Evolutionary conservation across 2,888 invertebrate genomes (phyloP).

Genomic region (Ormyrus thymus): DNA sequence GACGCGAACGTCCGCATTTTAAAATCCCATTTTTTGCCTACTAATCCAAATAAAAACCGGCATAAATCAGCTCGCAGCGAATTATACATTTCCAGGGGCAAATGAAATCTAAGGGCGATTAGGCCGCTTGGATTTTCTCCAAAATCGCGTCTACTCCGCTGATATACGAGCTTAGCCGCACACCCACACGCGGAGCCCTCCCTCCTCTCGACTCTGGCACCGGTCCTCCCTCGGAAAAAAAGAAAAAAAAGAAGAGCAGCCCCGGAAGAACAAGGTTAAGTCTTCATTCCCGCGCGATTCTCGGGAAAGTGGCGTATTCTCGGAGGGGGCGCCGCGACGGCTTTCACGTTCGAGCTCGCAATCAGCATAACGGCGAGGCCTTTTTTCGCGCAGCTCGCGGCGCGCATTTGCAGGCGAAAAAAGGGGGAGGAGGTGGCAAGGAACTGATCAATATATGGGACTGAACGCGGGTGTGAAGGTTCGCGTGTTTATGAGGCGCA

Average conservation of each 20-base stretch:
- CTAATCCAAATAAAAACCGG: slow-evolving; percentile 1
- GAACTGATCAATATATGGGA: slow-evolving; percentile 35
- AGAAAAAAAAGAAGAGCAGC: too few relatives aligned
- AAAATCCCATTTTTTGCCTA: neutral
- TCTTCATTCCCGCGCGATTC: too few relatives aligned
- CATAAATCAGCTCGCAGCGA: slow-evolving; percentile 21
- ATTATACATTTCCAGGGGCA: slow-evolving; percentile 3
- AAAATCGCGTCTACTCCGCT: slow-evolving; percentile 18
- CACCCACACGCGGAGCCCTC: neutral
- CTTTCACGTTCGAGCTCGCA: neutral
- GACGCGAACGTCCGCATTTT: neutral
- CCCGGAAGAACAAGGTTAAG: too few relatives aligned
- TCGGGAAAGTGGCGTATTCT: neutral
- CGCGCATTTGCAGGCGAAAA: slow-evolving; percentile 18
- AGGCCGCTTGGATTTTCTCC: slow-evolving; percentile 37
- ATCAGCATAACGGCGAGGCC: too few relatives aligned
- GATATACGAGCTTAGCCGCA: slow-evolving; percentile 20
- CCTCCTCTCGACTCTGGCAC: too few relatives aligned
- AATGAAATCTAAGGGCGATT: slow-evolving; percentile 45
- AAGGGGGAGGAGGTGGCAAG: neutral
- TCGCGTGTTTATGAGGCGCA: slow-evolving; percentile 35
- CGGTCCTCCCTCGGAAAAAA: too few relatives aligned
- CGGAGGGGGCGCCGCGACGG: neutral
- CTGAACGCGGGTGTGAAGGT: slow-evolving; percentile 8
- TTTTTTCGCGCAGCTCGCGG: slow-evolving; percentile 9